Conservation (phyloP, 2,113 vertebrate species). For the Pterocles orientalis region DNA sequence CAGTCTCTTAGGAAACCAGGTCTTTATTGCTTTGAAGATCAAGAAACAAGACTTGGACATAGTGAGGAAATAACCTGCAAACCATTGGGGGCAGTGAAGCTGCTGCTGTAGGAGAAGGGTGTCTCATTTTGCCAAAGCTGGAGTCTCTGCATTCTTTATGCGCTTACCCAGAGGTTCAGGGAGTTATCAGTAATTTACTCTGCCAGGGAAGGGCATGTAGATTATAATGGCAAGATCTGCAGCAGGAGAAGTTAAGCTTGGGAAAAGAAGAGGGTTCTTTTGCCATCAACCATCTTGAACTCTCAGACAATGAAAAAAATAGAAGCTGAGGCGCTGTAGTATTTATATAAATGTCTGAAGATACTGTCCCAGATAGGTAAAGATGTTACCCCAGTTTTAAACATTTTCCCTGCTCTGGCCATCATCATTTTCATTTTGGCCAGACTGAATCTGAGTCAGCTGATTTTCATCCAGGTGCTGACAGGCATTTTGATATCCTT, state of each 20-base stretch:
- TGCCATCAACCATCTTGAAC: not conserved
- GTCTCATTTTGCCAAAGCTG: not conserved
- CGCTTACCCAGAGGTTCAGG: not conserved
- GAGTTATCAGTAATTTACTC: not conserved
- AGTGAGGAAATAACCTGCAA: not conserved
- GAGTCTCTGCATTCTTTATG: not conserved
- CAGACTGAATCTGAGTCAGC: slow-evolving; percentile 40
- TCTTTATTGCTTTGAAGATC: not conserved
- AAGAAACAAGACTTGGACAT: not conserved
- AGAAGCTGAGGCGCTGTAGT: not conserved
- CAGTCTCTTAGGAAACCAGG: not conserved
- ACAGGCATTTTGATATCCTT: slow-evolving; percentile 56
- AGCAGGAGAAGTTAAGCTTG: not conserved
- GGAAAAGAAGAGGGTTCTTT: not conserved
- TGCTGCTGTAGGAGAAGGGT: not conserved
- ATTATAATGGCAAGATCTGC: not conserved
- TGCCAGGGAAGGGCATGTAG: not conserved
- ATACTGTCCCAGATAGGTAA: not conserved
- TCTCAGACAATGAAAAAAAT: not conserved
- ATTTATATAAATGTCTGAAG: not conserved
- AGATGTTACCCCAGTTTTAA: not conserved
- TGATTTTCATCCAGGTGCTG: slow-evolving; percentile 64
- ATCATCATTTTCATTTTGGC: not conserved
- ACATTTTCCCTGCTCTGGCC: not conserved
- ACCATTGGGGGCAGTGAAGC: not conserved